Conservation (phyloP, 2,888 invertebrate genomes). For the Drosophila siamana region DNA sequence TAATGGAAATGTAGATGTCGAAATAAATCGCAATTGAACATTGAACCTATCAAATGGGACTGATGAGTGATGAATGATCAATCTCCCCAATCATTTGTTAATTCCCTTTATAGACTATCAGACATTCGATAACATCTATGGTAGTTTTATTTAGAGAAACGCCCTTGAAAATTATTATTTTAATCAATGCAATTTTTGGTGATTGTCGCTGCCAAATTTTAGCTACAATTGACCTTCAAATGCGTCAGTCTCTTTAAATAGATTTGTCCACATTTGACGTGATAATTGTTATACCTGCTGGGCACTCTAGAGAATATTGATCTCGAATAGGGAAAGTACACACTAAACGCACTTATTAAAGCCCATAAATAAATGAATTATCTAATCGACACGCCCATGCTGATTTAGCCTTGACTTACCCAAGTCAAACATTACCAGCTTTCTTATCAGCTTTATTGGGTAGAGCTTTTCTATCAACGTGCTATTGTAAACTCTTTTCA, state of each 20-base stretch:
- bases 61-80: too few relatives aligned
- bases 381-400: background rate
- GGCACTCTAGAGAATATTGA: background rate
- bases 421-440: background rate
- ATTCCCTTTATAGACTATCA: background rate
- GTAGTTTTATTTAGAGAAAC: too few relatives aligned
- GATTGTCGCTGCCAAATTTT: background rate
- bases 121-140: too few relatives aligned
- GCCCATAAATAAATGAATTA: slow-evolving; percentile 6
- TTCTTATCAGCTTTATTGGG: background rate
- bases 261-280: background rate
- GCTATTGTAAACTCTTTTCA: background rate
- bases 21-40: background rate
- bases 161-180: background rate
- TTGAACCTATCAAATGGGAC: too few relatives aligned
- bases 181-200: background rate
- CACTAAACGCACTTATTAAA: background rate
- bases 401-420: slow-evolving; percentile 1
- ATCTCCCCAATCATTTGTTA: too few relatives aligned
- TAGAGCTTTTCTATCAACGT: too few relatives aligned
- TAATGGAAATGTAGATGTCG: background rate
- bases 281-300: background rate
- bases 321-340: background rate
- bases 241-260: background rate
- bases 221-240: background rate